Percentiles rank a stretch among this genome's conserved stretches.
Evolutionary conservation across 2,888 invertebrate species (phyloP).

Genomic region (Podabrus alpinus): DNA sequence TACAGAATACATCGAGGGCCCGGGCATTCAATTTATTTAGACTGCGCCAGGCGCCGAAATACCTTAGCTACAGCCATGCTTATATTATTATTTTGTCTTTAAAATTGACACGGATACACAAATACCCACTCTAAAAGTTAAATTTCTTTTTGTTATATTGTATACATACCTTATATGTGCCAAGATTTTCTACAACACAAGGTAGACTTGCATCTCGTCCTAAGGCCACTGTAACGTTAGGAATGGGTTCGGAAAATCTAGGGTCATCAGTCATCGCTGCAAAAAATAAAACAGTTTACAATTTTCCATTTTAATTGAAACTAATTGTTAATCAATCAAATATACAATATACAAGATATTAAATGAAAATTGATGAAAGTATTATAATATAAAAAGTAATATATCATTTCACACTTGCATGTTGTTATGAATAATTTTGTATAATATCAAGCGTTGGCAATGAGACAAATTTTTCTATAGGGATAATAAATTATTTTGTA

Average conservation of each 20-base stretch:
- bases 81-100: too few relatives aligned
- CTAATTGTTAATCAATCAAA: not conserved
- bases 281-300: conserved; percentile 46
- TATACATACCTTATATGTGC: conserved; percentile 78
- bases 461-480: conserved; percentile 4
- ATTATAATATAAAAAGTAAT: conserved; percentile 7
- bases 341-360: not conserved
- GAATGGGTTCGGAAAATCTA: conserved; percentile 86
- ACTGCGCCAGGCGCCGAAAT: too few relatives aligned
- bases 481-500: not conserved
- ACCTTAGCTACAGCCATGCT: too few relatives aligned
- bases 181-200: conserved; percentile 88
- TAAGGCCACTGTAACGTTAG: conserved; percentile 88
- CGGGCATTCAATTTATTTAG: too few relatives aligned
- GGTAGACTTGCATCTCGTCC: conserved; percentile 88
- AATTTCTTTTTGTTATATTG: too few relatives aligned
- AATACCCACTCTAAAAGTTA: too few relatives aligned
- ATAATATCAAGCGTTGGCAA: conserved; percentile 3
- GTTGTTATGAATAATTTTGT: conserved; percentile 11
- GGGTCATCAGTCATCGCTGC: conserved; percentile 85
- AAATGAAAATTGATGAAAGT: conserved; percentile 14
- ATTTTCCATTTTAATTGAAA: conserved; percentile 1
- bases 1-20: too few relatives aligned
- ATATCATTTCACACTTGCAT: conserved; percentile 4
- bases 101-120: too few relatives aligned